Conservation (phyloP, 2,797 vertebrate species). For the Gambelia wislizenii region DNA sequence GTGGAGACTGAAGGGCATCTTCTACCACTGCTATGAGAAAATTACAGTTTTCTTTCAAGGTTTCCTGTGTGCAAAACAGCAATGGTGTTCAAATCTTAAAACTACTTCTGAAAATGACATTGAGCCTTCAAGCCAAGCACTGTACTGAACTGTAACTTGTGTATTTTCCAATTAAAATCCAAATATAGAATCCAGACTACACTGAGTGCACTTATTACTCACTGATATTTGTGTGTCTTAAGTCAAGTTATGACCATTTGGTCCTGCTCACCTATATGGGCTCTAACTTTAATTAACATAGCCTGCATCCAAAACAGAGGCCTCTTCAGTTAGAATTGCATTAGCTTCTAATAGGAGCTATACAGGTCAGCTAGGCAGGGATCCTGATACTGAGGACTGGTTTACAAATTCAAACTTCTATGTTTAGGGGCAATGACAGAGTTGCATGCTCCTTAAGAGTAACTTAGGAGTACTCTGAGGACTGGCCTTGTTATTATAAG, state of each 20-base stretch:
- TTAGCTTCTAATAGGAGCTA: not conserved
- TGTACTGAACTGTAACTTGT: not conserved
- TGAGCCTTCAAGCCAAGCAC: not conserved
- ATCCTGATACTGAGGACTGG: no score
- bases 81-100: not conserved
- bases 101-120: not conserved
- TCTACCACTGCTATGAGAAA: not conserved
- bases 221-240: not conserved
- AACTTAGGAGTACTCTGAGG: no score
- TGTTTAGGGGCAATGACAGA: no score
- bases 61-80: not conserved
- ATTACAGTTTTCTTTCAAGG: not conserved
- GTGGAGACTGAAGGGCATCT: slow-evolving; percentile 2
- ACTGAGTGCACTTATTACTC: not conserved
- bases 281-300: not conserved
- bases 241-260: not conserved
- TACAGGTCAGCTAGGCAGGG: no score
- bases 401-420: no score
- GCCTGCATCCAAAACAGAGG: not conserved
- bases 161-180: not conserved
- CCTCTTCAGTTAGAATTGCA: not conserved
- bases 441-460: no score
- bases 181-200: not conserved
- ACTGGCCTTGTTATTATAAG: no score
- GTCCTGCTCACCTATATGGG: not conserved